Base-by-base conservation (phyloP, 1,140 invertebrate genomes). In the Diorhabda sublineata region DNA sequence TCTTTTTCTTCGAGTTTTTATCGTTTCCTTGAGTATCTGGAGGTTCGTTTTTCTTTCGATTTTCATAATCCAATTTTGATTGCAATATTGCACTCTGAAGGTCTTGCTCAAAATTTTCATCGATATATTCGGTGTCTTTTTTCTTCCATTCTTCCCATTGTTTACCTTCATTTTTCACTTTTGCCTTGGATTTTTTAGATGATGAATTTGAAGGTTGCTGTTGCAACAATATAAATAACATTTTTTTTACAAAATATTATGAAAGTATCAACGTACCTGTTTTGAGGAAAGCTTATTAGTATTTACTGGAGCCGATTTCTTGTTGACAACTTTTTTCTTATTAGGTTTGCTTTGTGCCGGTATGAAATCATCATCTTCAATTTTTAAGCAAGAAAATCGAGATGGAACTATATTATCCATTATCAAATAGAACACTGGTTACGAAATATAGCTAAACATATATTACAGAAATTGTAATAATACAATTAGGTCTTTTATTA, bases 21-120 rank as follows among this genome's bases (percentile, higher is more conserved):
- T 61, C 59, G 3, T 61, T n/a, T 5, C 78, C 71, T 63, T 83
- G 78, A 59, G 83, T 81, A 78, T 85, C 82, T 42, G 60, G 41
- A 9, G 58, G 56, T 6, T 45, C 5, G 56, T 59, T 70, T 64
- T 70, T 74, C 81, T 88, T 87, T 71, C 87, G 87, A 74, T 87
- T 83, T 81, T 91, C 88, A 82, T 82, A 90, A 74, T 90, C 88
- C 63, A 90, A 77, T 82, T 89, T 89, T 7, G 89, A 91, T 62
- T 88, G 79, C 11, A 90, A 73, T 67, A 91, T 83, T 8, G 89
- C 89, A 84, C 86, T 84, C 75, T 88, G 83, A n/a, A 73, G 76
- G 77, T 90, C 87, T 75, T 84, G 80, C 76, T 90, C 87, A 82
- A 85, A 90, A 58, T 85, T 82, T 4, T 87, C 88, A 78, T 87